These are phyloP conservation scores for Ataeniobius toweri DNA, from an alignment of 2,797 vertebrate genomes.

Conservation along the genomic window DNA sequence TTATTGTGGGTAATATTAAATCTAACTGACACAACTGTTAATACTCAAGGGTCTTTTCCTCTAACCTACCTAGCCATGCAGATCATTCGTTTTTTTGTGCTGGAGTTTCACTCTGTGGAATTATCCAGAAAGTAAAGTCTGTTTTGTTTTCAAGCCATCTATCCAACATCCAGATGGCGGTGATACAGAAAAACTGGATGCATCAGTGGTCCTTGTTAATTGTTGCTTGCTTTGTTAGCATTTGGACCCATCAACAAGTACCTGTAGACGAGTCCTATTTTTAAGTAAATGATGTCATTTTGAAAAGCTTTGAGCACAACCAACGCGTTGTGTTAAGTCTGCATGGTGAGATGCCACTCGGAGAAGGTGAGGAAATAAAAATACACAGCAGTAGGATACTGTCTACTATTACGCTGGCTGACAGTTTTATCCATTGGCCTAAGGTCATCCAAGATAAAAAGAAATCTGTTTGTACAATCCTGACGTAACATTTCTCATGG, in stretches of 20 bases:
- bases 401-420: slow-evolving; percentile 35
- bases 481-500: slow-evolving; percentile 22
- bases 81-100: neutral
- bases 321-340: neutral
- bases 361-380: neutral
- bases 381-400: slow-evolving; percentile 28
- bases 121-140: neutral
- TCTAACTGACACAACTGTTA: slow-evolving; percentile 17
- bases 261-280: neutral
- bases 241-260: neutral
- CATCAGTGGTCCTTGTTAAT: neutral
- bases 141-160: neutral
- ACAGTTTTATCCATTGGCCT: slow-evolving; percentile 33
- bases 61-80: slow-evolving; percentile 26
- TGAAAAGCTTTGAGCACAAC: slow-evolving; percentile 2
- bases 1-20: slow-evolving; percentile 50
- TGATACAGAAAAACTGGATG: neutral
- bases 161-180: neutral
- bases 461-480: slow-evolving; percentile 27
- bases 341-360: slow-evolving; percentile 5
- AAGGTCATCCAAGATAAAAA: slow-evolving; percentile 35
- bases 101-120: neutral
- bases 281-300: neutral
- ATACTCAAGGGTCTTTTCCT: slow-evolving; percentile 3
- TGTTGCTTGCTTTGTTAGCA: neutral